These are phyloP conservation scores for Clavelina lepadiformis DNA, from an alignment of 23 tunicate genomes.

Conservation along the genomic window DNA sequence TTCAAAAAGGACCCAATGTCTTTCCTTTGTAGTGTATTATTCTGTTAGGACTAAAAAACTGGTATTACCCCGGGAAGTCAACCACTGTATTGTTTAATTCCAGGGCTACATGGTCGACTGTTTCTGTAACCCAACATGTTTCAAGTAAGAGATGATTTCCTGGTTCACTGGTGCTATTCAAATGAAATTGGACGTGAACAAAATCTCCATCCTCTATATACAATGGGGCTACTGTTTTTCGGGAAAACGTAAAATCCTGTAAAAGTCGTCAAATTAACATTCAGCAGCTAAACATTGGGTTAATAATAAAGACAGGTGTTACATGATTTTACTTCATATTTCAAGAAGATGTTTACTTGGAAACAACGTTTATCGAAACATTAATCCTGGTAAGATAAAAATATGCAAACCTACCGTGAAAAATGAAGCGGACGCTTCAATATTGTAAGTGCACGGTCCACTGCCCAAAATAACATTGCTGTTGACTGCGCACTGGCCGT, in stretches of 20 bases:
- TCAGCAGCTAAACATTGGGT: too few relatives aligned
- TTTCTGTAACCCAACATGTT: slow-evolving; percentile 36
- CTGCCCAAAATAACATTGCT: slow-evolving; percentile 6
- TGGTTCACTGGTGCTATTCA: slow-evolving; percentile 5
- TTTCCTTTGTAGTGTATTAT: too few relatives aligned
- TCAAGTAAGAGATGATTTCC: slow-evolving; percentile 15
- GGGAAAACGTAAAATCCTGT: too few relatives aligned
- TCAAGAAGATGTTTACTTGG: too few relatives aligned
- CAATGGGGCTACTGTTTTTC: too few relatives aligned
- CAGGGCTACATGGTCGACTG: neutral
- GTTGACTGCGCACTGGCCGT: slow-evolving; percentile 29
- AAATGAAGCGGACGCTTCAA: slow-evolving; percentile 16
- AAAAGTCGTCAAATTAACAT: too few relatives aligned
- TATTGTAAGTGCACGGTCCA: slow-evolving; percentile 26
- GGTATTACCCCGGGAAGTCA: slow-evolving; percentile 35
- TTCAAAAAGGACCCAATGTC: too few relatives aligned
- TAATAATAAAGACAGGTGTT: too few relatives aligned
- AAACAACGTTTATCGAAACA: too few relatives aligned
- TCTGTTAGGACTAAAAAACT: neutral
- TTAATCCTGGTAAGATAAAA: too few relatives aligned
- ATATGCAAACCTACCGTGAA: slow-evolving; percentile 26
- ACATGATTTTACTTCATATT: too few relatives aligned
- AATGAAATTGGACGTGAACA: slow-evolving; percentile 6
- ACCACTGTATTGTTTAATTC: slow-evolving; percentile 9
- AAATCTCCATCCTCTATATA: neutral